phyloP scores from a whole-genome alignment of 1,140 invertebrate genomes.

The Bombyx mori region DNA sequence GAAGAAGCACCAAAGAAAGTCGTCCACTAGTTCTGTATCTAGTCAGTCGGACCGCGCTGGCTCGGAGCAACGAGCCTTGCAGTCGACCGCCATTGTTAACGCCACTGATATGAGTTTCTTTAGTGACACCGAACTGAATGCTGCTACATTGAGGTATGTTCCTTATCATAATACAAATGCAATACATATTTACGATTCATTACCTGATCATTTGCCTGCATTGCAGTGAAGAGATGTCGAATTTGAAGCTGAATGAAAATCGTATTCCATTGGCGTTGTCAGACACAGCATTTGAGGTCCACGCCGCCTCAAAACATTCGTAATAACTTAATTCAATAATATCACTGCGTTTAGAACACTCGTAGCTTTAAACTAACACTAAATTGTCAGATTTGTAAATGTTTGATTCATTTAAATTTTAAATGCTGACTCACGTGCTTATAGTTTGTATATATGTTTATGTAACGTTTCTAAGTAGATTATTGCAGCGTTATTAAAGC shows the following conservation, averaged over 20 bases:
- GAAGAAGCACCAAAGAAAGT: conserved; percentile 81
- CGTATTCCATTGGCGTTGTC: conserved; percentile 65
- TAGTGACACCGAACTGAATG: conserved; percentile 90
- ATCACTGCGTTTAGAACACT: conserved; percentile 17
- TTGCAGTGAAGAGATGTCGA: conserved; percentile 68
- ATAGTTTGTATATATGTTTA: neutral
- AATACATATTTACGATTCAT: conserved; percentile 1
- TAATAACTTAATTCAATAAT: conserved; percentile 44
- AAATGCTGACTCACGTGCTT: neutral
- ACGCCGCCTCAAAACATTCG: conserved; percentile 62
- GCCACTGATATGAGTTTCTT: conserved; percentile 77
- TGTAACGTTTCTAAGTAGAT: too few species aligned
- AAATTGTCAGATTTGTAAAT: too few species aligned
- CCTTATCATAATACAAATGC: neutral
- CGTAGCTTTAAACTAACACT: conserved; percentile 26
- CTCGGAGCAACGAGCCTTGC: conserved; percentile 41
- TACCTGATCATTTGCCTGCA: conserved; percentile 17
- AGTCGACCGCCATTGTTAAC: conserved; percentile 36
- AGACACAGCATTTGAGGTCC: conserved; percentile 66
- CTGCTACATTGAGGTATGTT: conserved; percentile 73
- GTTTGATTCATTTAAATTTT: too few species aligned
- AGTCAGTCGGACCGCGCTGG: conserved; percentile 64
- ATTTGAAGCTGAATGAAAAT: conserved; percentile 61
- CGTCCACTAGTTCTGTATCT: conserved; percentile 71
- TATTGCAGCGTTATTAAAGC: neutral